Conservation (phyloP, 2,888 invertebrate species). For the Drosophila peninsularis region DNA sequence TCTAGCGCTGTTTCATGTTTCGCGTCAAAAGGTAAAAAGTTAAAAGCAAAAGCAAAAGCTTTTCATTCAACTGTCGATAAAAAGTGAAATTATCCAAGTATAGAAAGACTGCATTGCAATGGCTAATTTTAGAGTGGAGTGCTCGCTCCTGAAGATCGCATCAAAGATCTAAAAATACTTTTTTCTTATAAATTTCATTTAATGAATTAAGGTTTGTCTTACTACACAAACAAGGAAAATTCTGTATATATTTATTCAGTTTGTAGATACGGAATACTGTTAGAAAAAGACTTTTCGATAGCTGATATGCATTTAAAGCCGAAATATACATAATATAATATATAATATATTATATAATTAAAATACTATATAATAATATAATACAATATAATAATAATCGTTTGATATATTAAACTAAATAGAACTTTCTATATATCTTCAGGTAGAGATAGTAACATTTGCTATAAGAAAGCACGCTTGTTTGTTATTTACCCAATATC, state of each 20-base stretch:
- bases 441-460: background rate
- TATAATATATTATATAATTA: too few relatives aligned
- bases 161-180: background rate
- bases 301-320: too few relatives aligned
- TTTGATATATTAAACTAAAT: too few relatives aligned
- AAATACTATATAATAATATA: too few relatives aligned
- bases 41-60: constrained; percentile 32
- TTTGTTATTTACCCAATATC: too few relatives aligned
- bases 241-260: too few relatives aligned
- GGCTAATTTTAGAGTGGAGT: background rate
- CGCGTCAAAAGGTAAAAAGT: constrained; percentile 19
- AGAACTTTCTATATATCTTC: background rate
- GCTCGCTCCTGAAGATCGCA: background rate
- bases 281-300: too few relatives aligned
- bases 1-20: constrained; percentile 40
- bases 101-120: background rate
- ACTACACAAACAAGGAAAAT: too few relatives aligned
- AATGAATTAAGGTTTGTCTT: too few relatives aligned
- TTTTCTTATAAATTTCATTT: background rate
- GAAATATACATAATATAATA: too few relatives aligned
- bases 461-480: background rate
- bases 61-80: constrained; percentile 6
- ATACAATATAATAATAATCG: too few relatives aligned
- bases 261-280: too few relatives aligned
- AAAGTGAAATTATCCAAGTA: background rate